Base-by-base conservation (phyloP, 2,113 vertebrate genomes). In the Theropithecus gelada region DNA sequence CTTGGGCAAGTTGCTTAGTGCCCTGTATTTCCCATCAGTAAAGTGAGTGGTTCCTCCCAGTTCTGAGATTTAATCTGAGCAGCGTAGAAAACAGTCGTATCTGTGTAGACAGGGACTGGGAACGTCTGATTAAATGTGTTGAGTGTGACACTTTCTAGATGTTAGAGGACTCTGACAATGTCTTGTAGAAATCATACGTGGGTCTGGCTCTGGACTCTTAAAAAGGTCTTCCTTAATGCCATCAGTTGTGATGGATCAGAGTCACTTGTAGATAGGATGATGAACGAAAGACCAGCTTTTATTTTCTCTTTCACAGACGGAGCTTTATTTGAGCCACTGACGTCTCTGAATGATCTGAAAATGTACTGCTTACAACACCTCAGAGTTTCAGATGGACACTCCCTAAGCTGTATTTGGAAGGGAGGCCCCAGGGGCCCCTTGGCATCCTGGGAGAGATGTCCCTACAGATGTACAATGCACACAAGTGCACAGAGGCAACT, bases 21-120 rank as follows among this genome's bases (percentile, higher is more conserved):
- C 3, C 45, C 43, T 95, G 45, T 27, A 1, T 57, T 20, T 35
- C 27, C 92, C 30, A 1, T 35, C 68, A 14, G 45, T 22, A 40
- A 52, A 73, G 22, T 13, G 76, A 35, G 20, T 0, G 20, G 3
- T 11, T 25, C 35, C 68, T 38, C 50, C 25, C 18, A 64, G n/a
- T 35, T 20, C 72, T 1, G 43, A 32, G 81, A 52, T 25, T 25
- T 50, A 43, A n/a, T 55, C 48, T 83, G 55, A 43, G 27, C 80
- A 12, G 1, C 5, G 0, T 12, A 18, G 82, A 8, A 13, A 68
- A 52, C 40, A 32, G 61, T 64, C 35, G 70, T 45, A 25, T 81
- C 97, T 97, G 95, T 75, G 75, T 90, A 57, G 92, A 97, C 73
- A 80, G 43, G 92, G 91, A 90, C 96, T 84, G 12, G 22, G 25